Conservation (phyloP, 2,888 invertebrate species). For the Eilema caniola region DNA sequence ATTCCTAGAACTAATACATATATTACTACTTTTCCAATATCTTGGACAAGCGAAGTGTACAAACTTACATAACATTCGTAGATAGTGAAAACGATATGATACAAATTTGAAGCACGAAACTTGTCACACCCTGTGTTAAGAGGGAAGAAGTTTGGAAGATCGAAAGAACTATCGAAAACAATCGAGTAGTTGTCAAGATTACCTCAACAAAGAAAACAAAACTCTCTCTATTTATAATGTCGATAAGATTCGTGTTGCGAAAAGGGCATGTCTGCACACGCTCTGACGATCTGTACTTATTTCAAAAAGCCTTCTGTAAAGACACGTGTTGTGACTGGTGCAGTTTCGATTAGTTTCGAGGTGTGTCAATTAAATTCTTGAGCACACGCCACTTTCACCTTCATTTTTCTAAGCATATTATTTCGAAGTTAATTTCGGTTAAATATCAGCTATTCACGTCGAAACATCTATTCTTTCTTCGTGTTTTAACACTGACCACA, state of each 20-base stretch:
- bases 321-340: too few species aligned
- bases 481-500: slow-evolving; percentile 23
- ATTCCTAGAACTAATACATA: background rate
- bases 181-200: slow-evolving; percentile 48
- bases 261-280: background rate
- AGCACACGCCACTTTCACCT: background rate
- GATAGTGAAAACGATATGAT: slow-evolving; percentile 23
- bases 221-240: background rate
- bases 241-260: background rate
- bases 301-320: too few species aligned
- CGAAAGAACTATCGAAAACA: slow-evolving; percentile 48
- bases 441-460: background rate
- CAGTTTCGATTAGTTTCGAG: background rate
- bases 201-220: slow-evolving; percentile 37
- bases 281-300: background rate
- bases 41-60: background rate
- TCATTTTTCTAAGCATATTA: background rate
- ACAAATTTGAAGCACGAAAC: slow-evolving; percentile 33
- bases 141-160: slow-evolving; percentile 39
- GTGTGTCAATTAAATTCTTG: background rate
- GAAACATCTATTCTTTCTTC: slow-evolving; percentile 40
- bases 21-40: background rate
- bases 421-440: background rate
- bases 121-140: slow-evolving; percentile 36
- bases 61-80: background rate